Conservation (phyloP, 2,113 vertebrate genomes). For the Apteryx mantelli region DNA sequence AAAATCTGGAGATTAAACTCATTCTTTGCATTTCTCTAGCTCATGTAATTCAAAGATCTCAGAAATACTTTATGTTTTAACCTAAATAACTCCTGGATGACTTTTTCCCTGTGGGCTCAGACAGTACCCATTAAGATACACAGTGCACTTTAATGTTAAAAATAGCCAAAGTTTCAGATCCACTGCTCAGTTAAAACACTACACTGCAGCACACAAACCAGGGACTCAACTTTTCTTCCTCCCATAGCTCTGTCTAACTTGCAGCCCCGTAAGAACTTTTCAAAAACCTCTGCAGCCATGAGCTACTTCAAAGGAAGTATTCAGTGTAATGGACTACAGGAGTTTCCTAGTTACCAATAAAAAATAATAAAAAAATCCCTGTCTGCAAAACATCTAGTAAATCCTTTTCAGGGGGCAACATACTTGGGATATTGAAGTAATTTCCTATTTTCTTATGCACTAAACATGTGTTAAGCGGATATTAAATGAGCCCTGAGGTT, state of each 20-base stretch:
- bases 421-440: not conserved
- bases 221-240: not conserved
- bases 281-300: not conserved
- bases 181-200: not conserved
- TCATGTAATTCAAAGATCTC: not conserved
- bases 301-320: not conserved
- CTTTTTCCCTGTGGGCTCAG: not conserved
- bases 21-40: not conserved
- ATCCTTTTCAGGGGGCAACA: not conserved
- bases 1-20: not conserved
- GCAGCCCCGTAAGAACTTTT: not conserved
- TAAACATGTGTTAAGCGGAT: not conserved
- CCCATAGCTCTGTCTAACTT: not conserved
- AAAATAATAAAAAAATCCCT: not conserved
- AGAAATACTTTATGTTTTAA: not conserved
- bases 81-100: not conserved
- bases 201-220: not conserved
- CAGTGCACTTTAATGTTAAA: not conserved
- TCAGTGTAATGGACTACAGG: not conserved
- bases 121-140: not conserved
- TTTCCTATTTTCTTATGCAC: not conserved
- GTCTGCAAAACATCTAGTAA: not conserved
- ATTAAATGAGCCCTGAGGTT: not conserved
- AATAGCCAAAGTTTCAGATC: not conserved
- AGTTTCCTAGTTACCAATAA: not conserved